Conservation (phyloP, 2,113 vertebrate species). For the Calonectris borealis region DNA sequence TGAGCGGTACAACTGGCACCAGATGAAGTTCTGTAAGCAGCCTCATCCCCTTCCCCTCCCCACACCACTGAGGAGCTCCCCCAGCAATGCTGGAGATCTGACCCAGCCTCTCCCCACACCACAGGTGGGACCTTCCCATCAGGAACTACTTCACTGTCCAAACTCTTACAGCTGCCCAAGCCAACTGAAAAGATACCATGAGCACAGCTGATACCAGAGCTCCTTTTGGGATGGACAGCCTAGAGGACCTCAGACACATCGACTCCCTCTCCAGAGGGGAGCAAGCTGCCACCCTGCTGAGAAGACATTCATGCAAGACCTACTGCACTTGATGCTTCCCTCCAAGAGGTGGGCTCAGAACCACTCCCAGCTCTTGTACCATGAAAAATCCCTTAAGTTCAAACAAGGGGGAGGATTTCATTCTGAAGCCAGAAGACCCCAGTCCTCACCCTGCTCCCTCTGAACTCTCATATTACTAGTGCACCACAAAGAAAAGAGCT, state of each 20-base stretch:
- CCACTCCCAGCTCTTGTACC: not conserved
- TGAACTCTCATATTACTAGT: not conserved
- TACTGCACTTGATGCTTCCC: not conserved
- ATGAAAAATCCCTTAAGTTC: not conserved
- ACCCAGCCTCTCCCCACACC: not conserved
- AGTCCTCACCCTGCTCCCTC: not conserved
- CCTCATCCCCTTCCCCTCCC: too few relatives aligned
- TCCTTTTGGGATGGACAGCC: not conserved
- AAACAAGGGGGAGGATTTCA: not conserved
- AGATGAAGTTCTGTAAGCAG: not conserved
- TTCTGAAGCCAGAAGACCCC: not conserved
- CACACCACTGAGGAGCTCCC: not conserved
- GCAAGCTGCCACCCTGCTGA: not conserved
- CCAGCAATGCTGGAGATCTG: not conserved
- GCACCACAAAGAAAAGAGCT: not conserved
- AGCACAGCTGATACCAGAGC: not conserved
- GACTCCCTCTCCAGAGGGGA: not conserved
- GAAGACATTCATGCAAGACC: not conserved
- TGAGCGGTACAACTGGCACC: not conserved
- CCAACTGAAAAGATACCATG: not conserved
- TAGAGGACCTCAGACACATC: not conserved
- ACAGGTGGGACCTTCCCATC: not conserved
- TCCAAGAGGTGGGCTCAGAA: not conserved
- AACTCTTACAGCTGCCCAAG: not conserved
- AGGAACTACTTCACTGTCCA: not conserved